A percentile compares a stretch with the other conserved stretches of the same genome.
Evolutionary conservation across 2,113 vertebrate species (phyloP).

Genomic region (Numida meleagris): DNA sequence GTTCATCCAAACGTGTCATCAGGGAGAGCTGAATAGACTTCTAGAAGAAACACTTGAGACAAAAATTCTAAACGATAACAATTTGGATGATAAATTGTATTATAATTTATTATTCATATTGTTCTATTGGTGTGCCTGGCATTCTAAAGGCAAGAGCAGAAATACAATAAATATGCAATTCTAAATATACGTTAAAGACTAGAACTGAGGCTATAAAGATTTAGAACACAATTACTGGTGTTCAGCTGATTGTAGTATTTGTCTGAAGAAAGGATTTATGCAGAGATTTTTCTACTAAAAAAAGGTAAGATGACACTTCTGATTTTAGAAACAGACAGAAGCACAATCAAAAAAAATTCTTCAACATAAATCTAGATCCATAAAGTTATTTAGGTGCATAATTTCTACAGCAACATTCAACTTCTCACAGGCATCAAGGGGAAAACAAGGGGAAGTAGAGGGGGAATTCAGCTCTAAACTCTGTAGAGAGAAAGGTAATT

Average conservation of each 20-base stretch:
- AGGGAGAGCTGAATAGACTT: constrained; percentile 40
- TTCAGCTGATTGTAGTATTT: constrained; percentile 17
- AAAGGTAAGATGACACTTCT: background rate
- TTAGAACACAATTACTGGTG: constrained; percentile 34
- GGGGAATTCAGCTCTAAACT: background rate
- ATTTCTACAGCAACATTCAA: background rate
- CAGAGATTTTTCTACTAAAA: background rate
- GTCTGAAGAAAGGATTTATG: constrained; percentile 15
- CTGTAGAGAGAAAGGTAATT: background rate
- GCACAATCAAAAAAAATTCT: background rate
- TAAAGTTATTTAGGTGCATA: background rate
- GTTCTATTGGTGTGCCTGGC: constrained; percentile 47
- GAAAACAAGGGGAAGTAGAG: background rate
- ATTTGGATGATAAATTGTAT: constrained; percentile 62
- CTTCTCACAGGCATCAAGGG: background rate
- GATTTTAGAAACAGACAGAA: background rate
- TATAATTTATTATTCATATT: constrained; percentile 67
- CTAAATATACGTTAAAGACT: constrained; percentile 51
- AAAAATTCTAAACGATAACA: constrained; percentile 48
- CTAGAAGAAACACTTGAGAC: constrained; percentile 63
- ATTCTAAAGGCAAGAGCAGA: constrained; percentile 43
- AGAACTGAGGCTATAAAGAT: constrained; percentile 32
- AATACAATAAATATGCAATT: constrained; percentile 40
- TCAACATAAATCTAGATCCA: background rate
- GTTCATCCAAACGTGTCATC: constrained; percentile 65